Conservation (phyloP, 2,113 vertebrate species). For the Festucalex cinctus region DNA sequence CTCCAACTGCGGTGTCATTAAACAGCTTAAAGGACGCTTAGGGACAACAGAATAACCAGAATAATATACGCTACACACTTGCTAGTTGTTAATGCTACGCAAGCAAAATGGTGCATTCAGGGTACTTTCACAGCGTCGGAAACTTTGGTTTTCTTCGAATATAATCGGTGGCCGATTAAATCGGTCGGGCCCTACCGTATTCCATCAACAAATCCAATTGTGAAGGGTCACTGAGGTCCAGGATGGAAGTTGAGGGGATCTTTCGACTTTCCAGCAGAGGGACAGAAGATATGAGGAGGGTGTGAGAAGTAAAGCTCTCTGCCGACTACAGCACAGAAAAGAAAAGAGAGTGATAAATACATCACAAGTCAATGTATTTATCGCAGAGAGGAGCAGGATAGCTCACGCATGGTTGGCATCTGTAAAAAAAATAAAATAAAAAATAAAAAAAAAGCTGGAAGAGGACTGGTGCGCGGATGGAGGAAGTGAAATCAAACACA, state of each 20-base stretch:
- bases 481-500: constrained; percentile 24
- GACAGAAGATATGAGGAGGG: constrained; percentile 63
- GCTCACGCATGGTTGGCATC: constrained; percentile 56
- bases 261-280: constrained; percentile 71
- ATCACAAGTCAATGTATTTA: constrained; percentile 72
- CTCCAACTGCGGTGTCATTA: too few species aligned
- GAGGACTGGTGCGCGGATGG: constrained; percentile 18
- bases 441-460: constrained; percentile 47
- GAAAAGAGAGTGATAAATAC: constrained; percentile 61
- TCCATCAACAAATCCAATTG: neutral
- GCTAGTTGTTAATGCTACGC: too few species aligned
- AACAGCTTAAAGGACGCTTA: too few species aligned
- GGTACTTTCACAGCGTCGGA: too few species aligned
- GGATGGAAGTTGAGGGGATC: constrained; percentile 78
- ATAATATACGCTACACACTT: too few species aligned
- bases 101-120: too few species aligned
- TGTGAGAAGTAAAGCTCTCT: constrained; percentile 61
- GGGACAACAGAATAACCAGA: too few species aligned
- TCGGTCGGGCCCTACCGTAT: too few species aligned
- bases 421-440: too few species aligned
- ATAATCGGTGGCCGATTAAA: too few species aligned
- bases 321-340: constrained; percentile 56
- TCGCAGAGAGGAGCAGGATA: constrained; percentile 46
- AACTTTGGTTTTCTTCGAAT: too few species aligned
- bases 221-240: constrained; percentile 56